Evolutionary conservation across 2,888 invertebrate genomes (phyloP).

Genomic region (Himalopsyche tibetana): DNA sequence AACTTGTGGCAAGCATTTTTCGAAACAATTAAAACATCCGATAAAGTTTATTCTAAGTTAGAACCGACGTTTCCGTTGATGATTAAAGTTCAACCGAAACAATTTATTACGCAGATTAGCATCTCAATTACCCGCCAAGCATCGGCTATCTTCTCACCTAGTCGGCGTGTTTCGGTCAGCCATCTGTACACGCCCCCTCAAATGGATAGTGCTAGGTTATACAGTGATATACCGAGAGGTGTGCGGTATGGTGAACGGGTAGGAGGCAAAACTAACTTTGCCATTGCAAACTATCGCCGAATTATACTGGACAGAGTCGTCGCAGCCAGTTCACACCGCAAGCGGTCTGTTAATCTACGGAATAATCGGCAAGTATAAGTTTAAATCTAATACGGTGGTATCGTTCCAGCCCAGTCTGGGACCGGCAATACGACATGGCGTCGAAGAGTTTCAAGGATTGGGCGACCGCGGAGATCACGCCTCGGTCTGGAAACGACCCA

Average conservation of each 20-base stretch:
- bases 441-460: slow-evolving; percentile 52
- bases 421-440: background rate
- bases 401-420: slow-evolving; percentile 49
- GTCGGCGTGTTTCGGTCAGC: slow-evolving; percentile 27
- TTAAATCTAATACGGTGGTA: slow-evolving; percentile 63
- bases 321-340: slow-evolving; percentile 52
- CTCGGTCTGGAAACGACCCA: slow-evolving; percentile 41
- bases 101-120: slow-evolving; percentile 60
- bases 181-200: slow-evolving; percentile 25
- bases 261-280: slow-evolving; percentile 51
- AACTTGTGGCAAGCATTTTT: background rate
- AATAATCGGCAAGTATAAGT: slow-evolving; percentile 60
- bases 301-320: slow-evolving; percentile 55
- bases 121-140: slow-evolving; percentile 51
- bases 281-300: slow-evolving; percentile 54
- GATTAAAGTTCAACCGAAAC: slow-evolving; percentile 55
- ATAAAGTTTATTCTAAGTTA: slow-evolving; percentile 35
- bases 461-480: slow-evolving; percentile 24
- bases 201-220: background rate
- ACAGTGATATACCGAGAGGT: background rate
- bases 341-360: slow-evolving; percentile 63
- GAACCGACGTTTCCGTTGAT: slow-evolving; percentile 41
- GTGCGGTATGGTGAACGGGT: background rate
- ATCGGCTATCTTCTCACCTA: slow-evolving; percentile 48
- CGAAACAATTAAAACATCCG: slow-evolving; percentile 33